Base-by-base conservation (phyloP, 2,888 invertebrate species). In the Laothoe populi region DNA sequence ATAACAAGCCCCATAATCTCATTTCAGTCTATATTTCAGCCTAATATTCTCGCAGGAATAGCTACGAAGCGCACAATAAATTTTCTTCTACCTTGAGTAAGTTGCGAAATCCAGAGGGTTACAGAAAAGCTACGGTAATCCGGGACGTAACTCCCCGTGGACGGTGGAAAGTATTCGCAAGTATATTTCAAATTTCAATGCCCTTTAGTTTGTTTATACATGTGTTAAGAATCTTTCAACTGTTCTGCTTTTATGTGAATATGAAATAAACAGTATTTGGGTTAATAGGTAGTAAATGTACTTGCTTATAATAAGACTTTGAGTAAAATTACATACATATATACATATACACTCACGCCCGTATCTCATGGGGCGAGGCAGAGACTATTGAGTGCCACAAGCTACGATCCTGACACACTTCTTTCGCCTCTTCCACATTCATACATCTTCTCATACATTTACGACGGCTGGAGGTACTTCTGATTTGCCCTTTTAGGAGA, bases 21-120 rank as follows among this genome's bases (percentile, higher is more conserved):
- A 53, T 31, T 35, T 31, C 1, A 35, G 21, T 53, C 24, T 26
- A 11, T 35, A 35, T 49, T 40, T 60, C 8, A 49, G 60, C 19
- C 49, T 40, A 46, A 49, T 60, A 60, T 60, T 60, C 49, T 49
- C 60, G 10, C 26, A 24, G 49, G 60, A 48, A 48, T 46, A n/a
- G n/a, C n/a, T n/a, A 38, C 49, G 58, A 46, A 26, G 57, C 57
- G 16, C 19, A 61, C 61, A 65, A 77, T 76, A 78, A 78, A 81
- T 79, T 71, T 62, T 63, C 70, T 69, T 63, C 70, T 69, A 70
- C 73, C 65, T 71, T 68, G 67, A 60, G 62, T 72, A 71, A 68
- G 67, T 76, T 68, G 38, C 64, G 59, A 67, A 71, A 75, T 73
- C 74, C 75, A 72, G 61, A 63, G 63, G 72, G 74, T 70, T 60